phyloP scores from a whole-genome alignment of 2,888 invertebrate genomes.

The Lepidocyrtinus sp. region DNA sequence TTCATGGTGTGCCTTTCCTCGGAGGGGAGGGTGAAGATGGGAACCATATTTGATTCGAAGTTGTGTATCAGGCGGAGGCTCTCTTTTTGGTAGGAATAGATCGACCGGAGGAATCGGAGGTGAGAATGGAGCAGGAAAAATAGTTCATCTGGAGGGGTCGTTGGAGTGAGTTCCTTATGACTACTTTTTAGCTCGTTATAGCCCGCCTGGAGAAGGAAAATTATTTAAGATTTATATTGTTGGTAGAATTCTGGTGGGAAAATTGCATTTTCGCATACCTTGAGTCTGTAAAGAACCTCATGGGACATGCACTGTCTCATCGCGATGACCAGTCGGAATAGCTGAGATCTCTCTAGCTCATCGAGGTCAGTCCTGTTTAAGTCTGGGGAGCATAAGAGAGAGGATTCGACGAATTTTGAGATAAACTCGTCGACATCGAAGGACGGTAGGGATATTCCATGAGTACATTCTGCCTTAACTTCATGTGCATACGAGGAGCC shows the following conservation, averaged over 20 bases:
- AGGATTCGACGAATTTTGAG: neutral
- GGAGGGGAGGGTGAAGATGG: neutral
- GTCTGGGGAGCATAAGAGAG: neutral
- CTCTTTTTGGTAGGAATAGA: neutral
- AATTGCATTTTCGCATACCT: too few relatives aligned
- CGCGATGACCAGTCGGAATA: neutral
- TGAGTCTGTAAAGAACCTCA: neutral
- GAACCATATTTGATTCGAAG: neutral
- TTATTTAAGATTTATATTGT: too few relatives aligned
- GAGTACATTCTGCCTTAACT: too few relatives aligned
- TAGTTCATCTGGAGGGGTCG: neutral
- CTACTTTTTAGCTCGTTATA: neutral
- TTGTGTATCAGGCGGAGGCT: neutral
- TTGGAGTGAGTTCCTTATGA: neutral
- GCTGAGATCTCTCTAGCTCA: neutral
- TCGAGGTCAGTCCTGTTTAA: neutral
- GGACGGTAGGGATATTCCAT: too few relatives aligned
- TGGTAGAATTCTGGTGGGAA: too few relatives aligned
- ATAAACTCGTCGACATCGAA: neutral
- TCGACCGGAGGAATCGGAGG: neutral
- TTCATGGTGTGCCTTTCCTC: neutral
- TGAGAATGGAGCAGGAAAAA: neutral
- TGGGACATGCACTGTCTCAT: neutral
- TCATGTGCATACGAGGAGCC: too few relatives aligned
- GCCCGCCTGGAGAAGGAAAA: too few relatives aligned